Conservation (phyloP, 2,797 vertebrate genomes). For the Rhabdomys pumilio region DNA sequence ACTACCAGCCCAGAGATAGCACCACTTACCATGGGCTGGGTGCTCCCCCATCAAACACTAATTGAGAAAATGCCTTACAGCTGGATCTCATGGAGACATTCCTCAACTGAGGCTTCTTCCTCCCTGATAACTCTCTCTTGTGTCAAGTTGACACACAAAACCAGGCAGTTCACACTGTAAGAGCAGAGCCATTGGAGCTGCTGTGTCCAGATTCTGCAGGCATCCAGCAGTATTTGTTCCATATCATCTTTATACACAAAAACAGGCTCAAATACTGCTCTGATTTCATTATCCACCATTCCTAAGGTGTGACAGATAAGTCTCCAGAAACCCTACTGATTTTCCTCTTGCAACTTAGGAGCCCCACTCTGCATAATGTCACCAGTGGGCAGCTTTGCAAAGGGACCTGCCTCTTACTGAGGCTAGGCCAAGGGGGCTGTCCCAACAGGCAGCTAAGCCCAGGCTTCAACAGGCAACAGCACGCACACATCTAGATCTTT, state of each 20-base stretch:
- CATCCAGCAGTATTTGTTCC: constrained; percentile 96
- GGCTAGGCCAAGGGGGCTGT: background rate
- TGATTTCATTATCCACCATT: constrained; percentile 88
- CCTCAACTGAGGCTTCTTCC: background rate
- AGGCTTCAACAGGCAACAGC: background rate
- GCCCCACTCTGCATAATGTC: background rate
- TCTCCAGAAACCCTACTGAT: constrained; percentile 95
- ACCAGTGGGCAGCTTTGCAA: background rate
- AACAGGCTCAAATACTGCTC: constrained; percentile 84
- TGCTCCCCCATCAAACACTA: background rate
- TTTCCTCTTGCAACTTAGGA: background rate
- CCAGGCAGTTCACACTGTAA: constrained; percentile 87
- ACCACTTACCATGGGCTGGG: background rate
- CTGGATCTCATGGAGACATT: background rate
- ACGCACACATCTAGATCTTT: background rate
- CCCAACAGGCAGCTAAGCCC: background rate
- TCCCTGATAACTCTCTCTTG: background rate
- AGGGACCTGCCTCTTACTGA: background rate
- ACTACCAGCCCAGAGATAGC: background rate
- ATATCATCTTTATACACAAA: constrained; percentile 93
- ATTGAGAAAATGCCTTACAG: background rate
- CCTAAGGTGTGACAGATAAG: constrained; percentile 91
- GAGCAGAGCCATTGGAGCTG: constrained; percentile 96
- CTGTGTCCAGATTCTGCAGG: constrained; percentile 95
- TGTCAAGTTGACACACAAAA: background rate